Base-by-base conservation (phyloP, 2,113 vertebrate species). In the Bambusicola thoracicus region DNA sequence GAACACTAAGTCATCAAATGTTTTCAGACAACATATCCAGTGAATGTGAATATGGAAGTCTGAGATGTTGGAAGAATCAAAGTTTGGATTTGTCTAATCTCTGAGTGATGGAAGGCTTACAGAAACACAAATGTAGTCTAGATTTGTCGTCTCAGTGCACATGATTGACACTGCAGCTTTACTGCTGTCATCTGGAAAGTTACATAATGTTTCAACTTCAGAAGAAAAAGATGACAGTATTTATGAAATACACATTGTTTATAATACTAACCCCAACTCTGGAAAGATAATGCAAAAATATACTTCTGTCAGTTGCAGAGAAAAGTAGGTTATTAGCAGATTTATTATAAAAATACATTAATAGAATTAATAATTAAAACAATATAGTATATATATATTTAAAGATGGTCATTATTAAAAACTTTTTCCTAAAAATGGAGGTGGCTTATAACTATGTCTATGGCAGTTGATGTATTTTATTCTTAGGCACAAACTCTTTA, bases 81-180 rank as follows among this genome's bases (percentile, higher is more conserved):
- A 25, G 13, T 55, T 91, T 74, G 65, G 55, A 49, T 94, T 80
- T 80, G 24, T 65, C 40, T 70, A 25, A 36, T 53, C 62, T n/a
- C 0, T 38, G 41, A 77, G 7, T 80, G 75, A 77, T 80, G 56
- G 19, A 34, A 68, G 30, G 32, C 51, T 77, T 70, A 36, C 14
- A 70, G 38, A 70, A 82, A 82, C 25, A 41, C 5, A 20, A 65
- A 41, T 87, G 87, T 85, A 81, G 63, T 88, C 38, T 49, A 46
- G 46, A 70, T 92, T 92, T 77, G 30, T 86, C 41, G 59, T 93
- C 40, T 93, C 76, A 70, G 16, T 87, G 77, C 84, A 87, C 32
- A 25, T 55, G 76, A 75, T 49, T 74, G 80, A 90, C 27, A 36
- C 74, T 83, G 56, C 34, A 86, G 41, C 75, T 83, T 94, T 30